Conservation (phyloP, 2,888 invertebrate genomes). For the Troides helena region DNA sequence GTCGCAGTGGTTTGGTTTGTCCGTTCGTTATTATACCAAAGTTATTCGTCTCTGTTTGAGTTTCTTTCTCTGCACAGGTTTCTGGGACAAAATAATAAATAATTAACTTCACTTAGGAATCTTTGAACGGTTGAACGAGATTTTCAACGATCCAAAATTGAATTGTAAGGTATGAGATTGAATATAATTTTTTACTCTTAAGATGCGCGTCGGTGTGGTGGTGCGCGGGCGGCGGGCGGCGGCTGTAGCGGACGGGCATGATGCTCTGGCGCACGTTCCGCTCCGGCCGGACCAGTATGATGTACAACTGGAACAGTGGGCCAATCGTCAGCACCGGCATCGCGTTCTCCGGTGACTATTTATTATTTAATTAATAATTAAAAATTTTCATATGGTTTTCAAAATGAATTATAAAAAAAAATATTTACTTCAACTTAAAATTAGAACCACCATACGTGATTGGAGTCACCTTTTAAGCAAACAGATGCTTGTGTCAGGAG, state of each 20-base stretch:
- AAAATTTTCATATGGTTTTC: background rate
- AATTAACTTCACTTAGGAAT: background rate
- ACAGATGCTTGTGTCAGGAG: too few species aligned
- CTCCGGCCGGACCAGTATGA: constrained; percentile 63
- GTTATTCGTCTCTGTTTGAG: constrained; percentile 65
- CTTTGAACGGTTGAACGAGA: background rate
- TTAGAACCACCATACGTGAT: too few species aligned
- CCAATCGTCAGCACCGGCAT: background rate
- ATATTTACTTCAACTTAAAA: too few species aligned
- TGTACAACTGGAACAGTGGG: constrained; percentile 52
- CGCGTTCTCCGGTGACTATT: background rate
- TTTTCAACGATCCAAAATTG: background rate
- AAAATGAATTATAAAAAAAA: background rate
- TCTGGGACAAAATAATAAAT: background rate
- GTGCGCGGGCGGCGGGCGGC: constrained; percentile 33
- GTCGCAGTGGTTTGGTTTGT: constrained; percentile 46
- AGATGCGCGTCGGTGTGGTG: background rate
- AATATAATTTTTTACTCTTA: background rate
- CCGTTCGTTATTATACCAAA: constrained; percentile 60
- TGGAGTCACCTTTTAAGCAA: too few species aligned
- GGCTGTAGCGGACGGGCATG: constrained; percentile 54
- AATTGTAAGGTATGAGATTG: background rate
- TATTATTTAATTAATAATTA: background rate
- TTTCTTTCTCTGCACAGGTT: constrained; percentile 58
- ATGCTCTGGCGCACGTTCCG: constrained; percentile 65